Base-by-base conservation (phyloP, 2,113 vertebrate genomes). In the Bubalus kerabau region DNA sequence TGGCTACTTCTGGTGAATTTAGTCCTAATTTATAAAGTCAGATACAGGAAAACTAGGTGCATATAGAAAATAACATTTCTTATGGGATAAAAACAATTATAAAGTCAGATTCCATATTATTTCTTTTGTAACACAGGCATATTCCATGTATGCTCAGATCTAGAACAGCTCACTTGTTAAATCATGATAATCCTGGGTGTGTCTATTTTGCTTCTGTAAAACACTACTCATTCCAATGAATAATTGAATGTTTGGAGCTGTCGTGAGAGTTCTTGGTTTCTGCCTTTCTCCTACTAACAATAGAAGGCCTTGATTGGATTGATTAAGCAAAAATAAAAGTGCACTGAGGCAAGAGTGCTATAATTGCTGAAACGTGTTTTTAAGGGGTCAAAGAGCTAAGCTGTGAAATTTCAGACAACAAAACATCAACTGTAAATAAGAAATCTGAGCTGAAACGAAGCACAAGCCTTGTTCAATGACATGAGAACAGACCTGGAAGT, bases 271-370 rank as follows among this genome's bases (percentile, higher is more conserved):
- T 93, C 87, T 59, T 80, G 14, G n/a, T 84, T 36, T 95, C 82
- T 94, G 54, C 11, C 60, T 96, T 98, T 97, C 93, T 97, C 92
- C 54, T 40, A 94, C 60, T 97, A 98, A 97, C 54, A 97, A 95
- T 78, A 93, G 97, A 98, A 95, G 57, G 32, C 97, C 64, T 67
- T 95, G 88, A 78, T 97, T 97, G 67, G 94, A 98, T 50, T 94
- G 92, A 95, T 91, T 92, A 86, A 91, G 52, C 48, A 95, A 96
- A 98, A 93, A 67, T 76, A 64, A 96, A 94, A 97, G 56, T 46
- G 60, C 50, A 93, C 40, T 62, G 86, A 95, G n/a, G 78, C 82
- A 95, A 84, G 57, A 92, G 24, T 28, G 19, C 52, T 93, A 11
- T 23, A 43, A 36, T 87, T 80, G 91, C 13, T 71, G 95, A 81